Conservation (phyloP, 2,888 invertebrate genomes). For the Drosophila anomalipes region DNA sequence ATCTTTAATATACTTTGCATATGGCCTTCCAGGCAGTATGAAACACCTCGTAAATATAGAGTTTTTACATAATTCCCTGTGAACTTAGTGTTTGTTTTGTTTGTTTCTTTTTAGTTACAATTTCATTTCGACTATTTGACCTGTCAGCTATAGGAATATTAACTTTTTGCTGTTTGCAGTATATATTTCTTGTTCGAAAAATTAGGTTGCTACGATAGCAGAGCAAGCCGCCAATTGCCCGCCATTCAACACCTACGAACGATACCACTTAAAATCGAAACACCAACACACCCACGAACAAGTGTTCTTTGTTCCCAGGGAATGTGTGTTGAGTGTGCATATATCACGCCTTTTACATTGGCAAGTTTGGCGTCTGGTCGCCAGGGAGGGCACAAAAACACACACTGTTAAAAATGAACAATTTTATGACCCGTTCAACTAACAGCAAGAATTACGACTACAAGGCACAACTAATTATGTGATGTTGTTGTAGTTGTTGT, state of each 20-base stretch:
- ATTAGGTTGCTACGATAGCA: constrained; percentile 8
- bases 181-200: constrained; percentile 4
- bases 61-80: background rate
- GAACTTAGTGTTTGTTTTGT: background rate
- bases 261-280: constrained; percentile 23
- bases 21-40: background rate
- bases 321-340: constrained; percentile 13
- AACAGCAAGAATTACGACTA: constrained; percentile 56
- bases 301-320: background rate
- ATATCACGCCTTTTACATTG: constrained; percentile 46
- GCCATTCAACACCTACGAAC: constrained; percentile 42
- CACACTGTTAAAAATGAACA: constrained; percentile 51
- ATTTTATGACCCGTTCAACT: constrained; percentile 70
- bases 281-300: constrained; percentile 12
- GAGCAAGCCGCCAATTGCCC: constrained; percentile 24
- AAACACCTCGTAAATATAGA: background rate
- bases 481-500: constrained; percentile 29
- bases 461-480: constrained; percentile 75
- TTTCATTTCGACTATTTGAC: background rate
- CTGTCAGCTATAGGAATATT: constrained; percentile 3
- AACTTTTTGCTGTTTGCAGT: background rate
- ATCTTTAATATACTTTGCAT: background rate
- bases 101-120: background rate
- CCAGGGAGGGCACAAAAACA: constrained; percentile 19
- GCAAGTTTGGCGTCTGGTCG: constrained; percentile 42